Evolutionary conservation across 2,797 vertebrate species (phyloP).

Genomic region (Enteromius unitaeniatus): DNA sequence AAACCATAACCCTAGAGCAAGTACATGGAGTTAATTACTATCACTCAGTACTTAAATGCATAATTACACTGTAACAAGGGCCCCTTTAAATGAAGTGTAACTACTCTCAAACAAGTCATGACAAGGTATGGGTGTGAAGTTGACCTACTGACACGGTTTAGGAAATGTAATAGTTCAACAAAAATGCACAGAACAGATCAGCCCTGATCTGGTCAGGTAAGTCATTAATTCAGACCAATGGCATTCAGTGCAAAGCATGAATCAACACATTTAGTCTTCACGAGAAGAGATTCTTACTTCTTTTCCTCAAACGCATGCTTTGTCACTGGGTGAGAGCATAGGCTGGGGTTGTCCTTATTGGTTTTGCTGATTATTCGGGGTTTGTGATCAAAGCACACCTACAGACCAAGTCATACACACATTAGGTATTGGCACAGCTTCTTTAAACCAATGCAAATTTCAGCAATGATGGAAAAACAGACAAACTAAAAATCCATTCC

Average conservation of each 20-base stretch:
- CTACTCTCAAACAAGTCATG: not conserved
- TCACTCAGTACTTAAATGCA: not conserved
- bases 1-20: too few species aligned
- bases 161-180: not conserved
- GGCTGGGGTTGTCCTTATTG: conserved; percentile 90
- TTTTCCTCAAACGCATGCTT: conserved; percentile 94
- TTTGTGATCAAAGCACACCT: conserved; percentile 99
- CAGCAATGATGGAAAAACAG: not conserved
- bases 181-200: not conserved
- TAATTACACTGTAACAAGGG: not conserved
- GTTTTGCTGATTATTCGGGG: conserved; percentile 98
- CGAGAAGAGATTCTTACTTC: conserved; percentile 83
- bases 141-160: not conserved
- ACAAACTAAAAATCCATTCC: not conserved
- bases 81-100: not conserved
- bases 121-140: not conserved
- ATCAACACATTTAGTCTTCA: conserved; percentile 10
- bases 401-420: conserved; percentile 55
- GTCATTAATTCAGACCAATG: not conserved
- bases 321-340: conserved; percentile 93
- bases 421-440: conserved; percentile 61
- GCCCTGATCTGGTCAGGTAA: not conserved
- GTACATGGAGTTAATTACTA: too few species aligned
- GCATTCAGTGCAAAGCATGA: not conserved
- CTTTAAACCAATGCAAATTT: conserved; percentile 32